Conservation (phyloP, 2,797 vertebrate genomes). For the Triplophysa bombifrons region DNA sequence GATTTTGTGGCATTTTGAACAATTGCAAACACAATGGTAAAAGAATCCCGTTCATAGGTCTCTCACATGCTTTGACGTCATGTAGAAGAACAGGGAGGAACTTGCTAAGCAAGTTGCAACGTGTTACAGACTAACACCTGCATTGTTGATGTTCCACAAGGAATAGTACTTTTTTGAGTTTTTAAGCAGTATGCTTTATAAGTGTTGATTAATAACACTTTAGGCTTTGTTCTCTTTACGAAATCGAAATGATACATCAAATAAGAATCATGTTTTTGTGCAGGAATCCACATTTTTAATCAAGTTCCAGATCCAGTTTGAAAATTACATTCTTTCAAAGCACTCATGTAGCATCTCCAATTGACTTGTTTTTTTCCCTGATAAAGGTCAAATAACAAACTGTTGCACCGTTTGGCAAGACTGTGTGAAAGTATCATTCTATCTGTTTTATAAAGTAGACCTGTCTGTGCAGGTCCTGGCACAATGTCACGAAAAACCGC, state of each 20-base stretch:
- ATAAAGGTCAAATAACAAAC: background rate
- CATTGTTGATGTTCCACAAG: background rate
- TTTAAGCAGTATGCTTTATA: no score
- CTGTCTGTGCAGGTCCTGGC: conserved; percentile 23
- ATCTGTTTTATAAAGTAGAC: background rate
- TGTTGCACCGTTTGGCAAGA: background rate
- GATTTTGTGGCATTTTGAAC: background rate
- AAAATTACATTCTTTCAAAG: no score
- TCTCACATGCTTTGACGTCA: background rate
- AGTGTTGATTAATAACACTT: no score
- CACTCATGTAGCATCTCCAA: background rate
- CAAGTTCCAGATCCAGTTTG: no score
- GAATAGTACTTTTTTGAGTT: background rate
- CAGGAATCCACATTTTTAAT: no score
- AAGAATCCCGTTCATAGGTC: background rate
- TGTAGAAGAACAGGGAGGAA: background rate
- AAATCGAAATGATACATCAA: no score
- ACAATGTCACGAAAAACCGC: background rate
- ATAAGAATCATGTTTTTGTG: no score
- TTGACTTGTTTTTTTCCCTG: background rate
- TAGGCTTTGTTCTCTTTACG: no score
- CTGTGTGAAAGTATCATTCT: conserved; percentile 1
- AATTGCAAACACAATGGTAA: background rate
- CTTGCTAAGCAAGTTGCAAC: background rate
- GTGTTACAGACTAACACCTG: background rate